Evolutionary conservation across 1,140 invertebrate species (phyloP).

Genomic region (Papilio polytes): DNA sequence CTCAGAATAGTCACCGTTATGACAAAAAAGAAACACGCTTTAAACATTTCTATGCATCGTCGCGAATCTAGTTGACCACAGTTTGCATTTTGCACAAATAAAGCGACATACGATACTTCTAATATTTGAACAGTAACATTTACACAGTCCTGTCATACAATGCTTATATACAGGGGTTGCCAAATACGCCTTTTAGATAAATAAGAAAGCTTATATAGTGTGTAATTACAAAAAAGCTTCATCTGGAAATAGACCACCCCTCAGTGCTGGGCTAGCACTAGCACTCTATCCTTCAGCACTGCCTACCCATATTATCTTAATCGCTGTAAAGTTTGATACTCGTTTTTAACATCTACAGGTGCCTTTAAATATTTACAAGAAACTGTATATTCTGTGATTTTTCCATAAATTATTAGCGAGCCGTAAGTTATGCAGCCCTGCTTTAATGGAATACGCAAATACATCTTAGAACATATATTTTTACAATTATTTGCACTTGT

Average conservation of each 20-base stretch:
- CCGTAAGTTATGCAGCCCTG: not conserved
- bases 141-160: conserved; percentile 8
- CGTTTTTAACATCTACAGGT: too few species aligned
- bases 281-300: too few species aligned
- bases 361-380: too few species aligned
- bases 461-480: conserved; percentile 12
- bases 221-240: too few species aligned
- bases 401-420: not conserved
- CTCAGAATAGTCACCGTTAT: not conserved
- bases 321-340: too few species aligned
- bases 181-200: too few species aligned
- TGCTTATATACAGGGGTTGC: not conserved
- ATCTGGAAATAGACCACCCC: too few species aligned
- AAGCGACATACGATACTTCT: not conserved
- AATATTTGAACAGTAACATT: conserved; percentile 29
- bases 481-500: conserved; percentile 31
- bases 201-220: too few species aligned
- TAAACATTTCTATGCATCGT: not conserved
- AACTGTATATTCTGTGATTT: not conserved
- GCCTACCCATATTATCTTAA: too few species aligned
- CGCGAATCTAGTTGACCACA: not conserved
- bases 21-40: not conserved
- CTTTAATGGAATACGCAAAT: not conserved
- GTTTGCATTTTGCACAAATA: conserved; percentile 11
- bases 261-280: too few species aligned